Base-by-base conservation (phyloP, 2,113 vertebrate species). In the Macroglossus sobrinus region DNA sequence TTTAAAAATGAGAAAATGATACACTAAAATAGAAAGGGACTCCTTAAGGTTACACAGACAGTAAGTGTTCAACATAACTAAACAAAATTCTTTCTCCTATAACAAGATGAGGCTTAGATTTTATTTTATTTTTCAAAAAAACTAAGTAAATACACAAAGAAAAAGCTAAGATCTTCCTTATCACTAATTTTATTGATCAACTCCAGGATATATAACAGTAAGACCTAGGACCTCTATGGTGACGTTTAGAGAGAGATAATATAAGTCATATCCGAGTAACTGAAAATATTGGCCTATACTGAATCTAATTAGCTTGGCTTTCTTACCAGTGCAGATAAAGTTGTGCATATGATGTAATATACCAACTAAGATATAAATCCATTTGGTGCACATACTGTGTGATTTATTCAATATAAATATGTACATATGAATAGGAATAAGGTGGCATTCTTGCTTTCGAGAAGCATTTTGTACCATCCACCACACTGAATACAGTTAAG, bases 1-100 rank as follows among this genome's bases (percentile, higher is more conserved):
- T 92, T 85, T 55, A 61, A 64, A 91, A 15, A 61, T 57, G 35
- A 43, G 81, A 96, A 94, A 96, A 80, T 85, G 43, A 57, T 40
- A 12, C 35, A 68, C 15, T 64, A 45, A 16, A 18, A 43, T 90
- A 76, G 75, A 38, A 95, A 90, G 28, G 35, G 21, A 63, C 53
- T 86, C 8, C 28, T 84, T 81, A 84, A 61, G 26, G 7, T 84
- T 55, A 81, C 50, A 84, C 8, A 95, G 47, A 47, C 38, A 80
- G 11, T 55, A 47, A 89, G 28, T 75, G 43, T 86, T 75, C 26
- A 74, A 45, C 84, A 76, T 82, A 71, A 0, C 21, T 74, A 85
- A 93, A 84, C 33, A 76, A 43, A 16, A 55, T 72, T 95, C 10
- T 59, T 84, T n/a, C 43, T 84, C 53, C n/a, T 88, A 33, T 22